These are phyloP conservation scores for Hippopotamus amphibius DNA, from an alignment of 2,113 vertebrate genomes.

Conservation along the genomic window DNA sequence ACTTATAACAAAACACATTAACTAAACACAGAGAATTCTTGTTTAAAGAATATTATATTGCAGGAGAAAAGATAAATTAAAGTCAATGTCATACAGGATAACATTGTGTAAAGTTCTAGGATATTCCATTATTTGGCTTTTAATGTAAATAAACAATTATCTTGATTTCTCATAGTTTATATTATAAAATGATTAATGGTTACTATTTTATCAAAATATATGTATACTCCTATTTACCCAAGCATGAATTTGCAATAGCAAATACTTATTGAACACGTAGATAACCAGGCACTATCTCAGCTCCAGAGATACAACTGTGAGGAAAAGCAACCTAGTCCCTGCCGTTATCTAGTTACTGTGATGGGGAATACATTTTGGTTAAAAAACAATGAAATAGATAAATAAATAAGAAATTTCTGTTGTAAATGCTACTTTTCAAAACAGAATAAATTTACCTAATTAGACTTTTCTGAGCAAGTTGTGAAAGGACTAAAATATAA, in stretches of 20 bases:
- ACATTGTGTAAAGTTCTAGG: background rate
- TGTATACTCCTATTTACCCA: background rate
- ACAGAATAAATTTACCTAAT: background rate
- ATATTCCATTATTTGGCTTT: background rate
- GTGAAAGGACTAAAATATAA: background rate
- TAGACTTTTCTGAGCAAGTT: background rate
- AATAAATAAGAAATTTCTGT: background rate
- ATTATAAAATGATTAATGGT: background rate
- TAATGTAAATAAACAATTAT: background rate
- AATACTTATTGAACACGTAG: background rate
- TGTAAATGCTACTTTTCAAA: background rate
- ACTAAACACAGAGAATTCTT: background rate
- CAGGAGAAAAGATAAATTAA: background rate
- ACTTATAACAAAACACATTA: background rate
- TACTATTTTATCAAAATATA: background rate
- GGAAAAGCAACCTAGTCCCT: background rate
- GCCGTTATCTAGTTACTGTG: background rate
- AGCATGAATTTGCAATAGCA: background rate
- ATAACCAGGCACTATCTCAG: background rate
- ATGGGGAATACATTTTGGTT: background rate
- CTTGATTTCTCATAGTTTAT: background rate
- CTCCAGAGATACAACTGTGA: background rate
- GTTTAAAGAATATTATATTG: background rate
- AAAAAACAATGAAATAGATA: background rate
- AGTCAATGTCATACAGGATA: background rate